Evolutionary conservation across 2,797 vertebrate genomes (phyloP).

Genomic region (Euthynnus affinis): DNA sequence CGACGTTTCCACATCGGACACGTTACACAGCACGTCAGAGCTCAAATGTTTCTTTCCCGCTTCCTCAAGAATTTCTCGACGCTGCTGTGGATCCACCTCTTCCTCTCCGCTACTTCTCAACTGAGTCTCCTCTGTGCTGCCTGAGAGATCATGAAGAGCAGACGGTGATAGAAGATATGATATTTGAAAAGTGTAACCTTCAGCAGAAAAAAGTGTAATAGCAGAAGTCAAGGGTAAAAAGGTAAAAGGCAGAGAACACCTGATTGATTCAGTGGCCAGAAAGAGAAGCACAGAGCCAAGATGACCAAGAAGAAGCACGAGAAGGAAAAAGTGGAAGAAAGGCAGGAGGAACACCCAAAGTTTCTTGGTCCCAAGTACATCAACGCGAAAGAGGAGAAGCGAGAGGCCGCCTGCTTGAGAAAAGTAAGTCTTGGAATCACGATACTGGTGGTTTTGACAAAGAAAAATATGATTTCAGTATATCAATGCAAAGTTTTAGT

Average conservation of each 20-base stretch:
- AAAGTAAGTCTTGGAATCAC: background rate
- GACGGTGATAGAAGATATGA: slow-evolving; percentile 68
- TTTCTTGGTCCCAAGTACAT: slow-evolving; percentile 42
- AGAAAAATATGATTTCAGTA: background rate
- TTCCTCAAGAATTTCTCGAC: slow-evolving; percentile 60
- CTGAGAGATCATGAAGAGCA: slow-evolving; percentile 87
- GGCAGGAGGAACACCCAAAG: slow-evolving; percentile 40
- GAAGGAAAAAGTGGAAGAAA: slow-evolving; percentile 42
- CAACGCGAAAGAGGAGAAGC: slow-evolving; percentile 23
- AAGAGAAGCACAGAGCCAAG: slow-evolving; percentile 60
- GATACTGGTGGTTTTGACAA: background rate
- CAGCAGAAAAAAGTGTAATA: slow-evolving; percentile 55
- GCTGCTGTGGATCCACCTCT: slow-evolving; percentile 69
- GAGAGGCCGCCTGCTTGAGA: background rate
- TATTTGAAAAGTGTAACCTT: slow-evolving; percentile 49
- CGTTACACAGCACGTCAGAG: slow-evolving; percentile 40
- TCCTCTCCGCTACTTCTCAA: slow-evolving; percentile 74
- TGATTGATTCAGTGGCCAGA: slow-evolving; percentile 52
- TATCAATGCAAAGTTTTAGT: background rate
- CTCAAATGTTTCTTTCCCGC: slow-evolving; percentile 57
- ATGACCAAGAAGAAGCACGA: slow-evolving; percentile 49
- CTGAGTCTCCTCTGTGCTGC: slow-evolving; percentile 76
- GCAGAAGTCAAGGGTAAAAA: slow-evolving; percentile 49
- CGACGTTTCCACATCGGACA: slow-evolving; percentile 35
- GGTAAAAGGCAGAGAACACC: slow-evolving; percentile 42